Evolutionary conservation across 2,113 vertebrate species (phyloP), one percentile per base, ranked within the genome.

Genomic region (Xerus inauris): DNA sequence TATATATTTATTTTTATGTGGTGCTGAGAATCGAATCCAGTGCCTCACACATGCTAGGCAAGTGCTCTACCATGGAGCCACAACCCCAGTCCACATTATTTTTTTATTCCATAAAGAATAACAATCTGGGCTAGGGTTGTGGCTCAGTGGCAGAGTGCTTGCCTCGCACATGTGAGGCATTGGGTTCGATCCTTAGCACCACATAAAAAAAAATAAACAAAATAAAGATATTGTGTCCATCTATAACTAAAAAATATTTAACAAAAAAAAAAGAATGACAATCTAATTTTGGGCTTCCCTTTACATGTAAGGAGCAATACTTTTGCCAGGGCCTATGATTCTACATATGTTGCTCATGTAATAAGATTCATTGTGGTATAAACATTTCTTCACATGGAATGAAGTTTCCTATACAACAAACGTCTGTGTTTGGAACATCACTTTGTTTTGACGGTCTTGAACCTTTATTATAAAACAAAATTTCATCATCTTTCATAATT

Each of bases 401-500:
- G 24, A 62, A 87, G 14, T 22, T 79, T 69, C 30, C 16, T 87
- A 26, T 59, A 51, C 51, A 89, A 82, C 7, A 49, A 8, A 32
- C 54, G 26, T 96, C 40, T 69, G 10, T 57, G 67, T 82, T 69
- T 24, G 14, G 42, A 76, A 8, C 5, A 67, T n/a, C 11, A 22
- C 16, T 87, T 86, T 71, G 57, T 62, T 10, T 54, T 64, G 40
- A 86, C 54, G 80, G 5, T 54, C 45, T 77, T 45, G 22, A 95
- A 73, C 40, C 16, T 77, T 82, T 72, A 62, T 22, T 82, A 2
- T 73, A 45, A 95, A 82, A 94, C 24, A 88, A 76, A 93, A 79
- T 76, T 81, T 83, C 89, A 30, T 90, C 87, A 88, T 93, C 51
- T 85, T 89, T 95, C 47, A 71, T 75, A 83, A 82, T 76, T 91